Base-by-base conservation (phyloP, 1,140 invertebrate genomes). In the Thaumetopoea pityocampa region DNA sequence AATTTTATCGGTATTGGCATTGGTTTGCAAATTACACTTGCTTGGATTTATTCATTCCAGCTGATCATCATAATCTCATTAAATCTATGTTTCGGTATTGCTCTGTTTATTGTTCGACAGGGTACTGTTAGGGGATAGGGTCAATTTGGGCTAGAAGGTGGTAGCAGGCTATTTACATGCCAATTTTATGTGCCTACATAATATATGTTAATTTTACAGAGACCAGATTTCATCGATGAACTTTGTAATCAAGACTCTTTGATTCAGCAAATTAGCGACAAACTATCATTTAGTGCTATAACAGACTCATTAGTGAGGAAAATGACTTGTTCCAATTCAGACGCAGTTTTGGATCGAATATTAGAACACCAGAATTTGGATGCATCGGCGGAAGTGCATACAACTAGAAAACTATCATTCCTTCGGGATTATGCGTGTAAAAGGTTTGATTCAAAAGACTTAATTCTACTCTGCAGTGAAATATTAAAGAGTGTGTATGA, bases 391-490 rank as follows among this genome's bases (percentile, higher is more conserved):
- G 28, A 41, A 10, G 33, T 22, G n/a, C 5, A 24, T 14, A 28
- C 28, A 28, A 26, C 23, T 3, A 50, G 36, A n/a, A 35, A 55
- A 26, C 37, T 74, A 14, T 51, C 46, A 5, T 49, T 65, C 19
- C 26, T 81, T 22, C 43, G 52, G 36, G 47, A 68, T 28, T 68
- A 64, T 51, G 35, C 77, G 9, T 47, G 35, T 10, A 44, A 64
- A 1, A 66, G 34, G 14, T 77, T 70, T 42, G 55, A 61, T 19
- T 28, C 55, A 9, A 71, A 59, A 43, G 64, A 77, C 36, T 51
- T 79, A 17, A 54, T 77, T 40, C 29, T 66, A 17, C 68, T 79
- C 12, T 79, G 74, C 56, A 77, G 65, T 50, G 48, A 77, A 5
- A 33, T 82, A 22, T 56, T 82, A 42, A 60, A 58, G 24, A 67